phyloP scores from a whole-genome alignment of 2,888 invertebrate species.

The Villa cingulata region DNA sequence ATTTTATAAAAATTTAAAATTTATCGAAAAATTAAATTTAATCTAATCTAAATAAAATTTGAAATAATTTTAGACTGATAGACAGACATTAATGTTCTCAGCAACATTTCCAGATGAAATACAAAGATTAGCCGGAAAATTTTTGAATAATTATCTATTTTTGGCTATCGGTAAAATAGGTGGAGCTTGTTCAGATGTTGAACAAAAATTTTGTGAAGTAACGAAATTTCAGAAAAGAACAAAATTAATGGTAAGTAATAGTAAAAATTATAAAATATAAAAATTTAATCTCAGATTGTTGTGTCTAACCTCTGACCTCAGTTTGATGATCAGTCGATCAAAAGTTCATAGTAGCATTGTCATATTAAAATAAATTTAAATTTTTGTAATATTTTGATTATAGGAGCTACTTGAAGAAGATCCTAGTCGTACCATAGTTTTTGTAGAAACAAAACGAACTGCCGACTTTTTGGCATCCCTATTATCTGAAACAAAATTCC shows the following conservation, averaged over 20 bases:
- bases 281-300: too few relatives aligned
- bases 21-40: constrained; percentile 1
- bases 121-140: constrained; percentile 67
- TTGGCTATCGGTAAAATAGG: constrained; percentile 85
- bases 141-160: constrained; percentile 70
- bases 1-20: constrained; percentile 19
- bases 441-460: constrained; percentile 79
- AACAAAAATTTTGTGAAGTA: constrained; percentile 61
- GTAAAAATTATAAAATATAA: constrained; percentile 39
- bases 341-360: too few relatives aligned
- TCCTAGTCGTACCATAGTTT: constrained; percentile 55
- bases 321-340: too few relatives aligned
- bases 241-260: constrained; percentile 42
- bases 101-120: constrained; percentile 99
- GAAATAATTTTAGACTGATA: constrained; percentile 54
- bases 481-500: constrained; percentile 63
- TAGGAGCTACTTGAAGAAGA: constrained; percentile 27
- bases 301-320: too few relatives aligned
- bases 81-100: constrained; percentile 98
- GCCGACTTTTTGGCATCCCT: constrained; percentile 82
- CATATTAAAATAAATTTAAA: too few relatives aligned
- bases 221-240: constrained; percentile 58
- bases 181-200: constrained; percentile 82
- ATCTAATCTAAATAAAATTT: too few relatives aligned
- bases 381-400: too few relatives aligned